Percentiles rank a stretch among this genome's conserved stretches.
These are phyloP conservation scores for Brachyistius frenatus DNA, from an alignment of 2,113 vertebrate genomes.

Conservation along the genomic window DNA sequence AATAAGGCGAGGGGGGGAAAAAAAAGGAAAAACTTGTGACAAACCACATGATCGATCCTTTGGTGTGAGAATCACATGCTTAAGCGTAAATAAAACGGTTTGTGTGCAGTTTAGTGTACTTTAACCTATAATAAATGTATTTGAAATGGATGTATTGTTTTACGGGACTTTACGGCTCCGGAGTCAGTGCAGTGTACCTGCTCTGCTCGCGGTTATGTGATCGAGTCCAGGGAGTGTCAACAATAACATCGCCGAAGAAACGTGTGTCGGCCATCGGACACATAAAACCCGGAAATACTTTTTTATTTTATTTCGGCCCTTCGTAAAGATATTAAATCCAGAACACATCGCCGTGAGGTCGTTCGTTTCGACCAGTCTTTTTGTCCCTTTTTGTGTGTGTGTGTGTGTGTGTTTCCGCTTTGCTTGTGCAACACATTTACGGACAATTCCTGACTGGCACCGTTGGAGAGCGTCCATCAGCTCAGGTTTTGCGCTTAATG, in stretches of 20 bases:
- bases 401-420: not conserved
- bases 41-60: too few species aligned
- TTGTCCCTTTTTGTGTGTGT: not conserved
- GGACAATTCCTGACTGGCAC: constrained; percentile 7
- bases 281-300: rapidly evolving
- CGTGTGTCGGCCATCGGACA: not conserved
- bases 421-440: not conserved
- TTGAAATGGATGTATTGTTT: too few species aligned
- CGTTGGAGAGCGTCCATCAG: not conserved
- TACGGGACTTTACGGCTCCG: too few species aligned
- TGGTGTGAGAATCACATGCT: too few species aligned
- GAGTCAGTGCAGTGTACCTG: too few species aligned
- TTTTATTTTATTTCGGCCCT: too few species aligned
- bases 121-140: too few species aligned
- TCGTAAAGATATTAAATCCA: rapidly evolving
- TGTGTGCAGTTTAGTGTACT: too few species aligned
- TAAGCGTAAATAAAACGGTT: too few species aligned
- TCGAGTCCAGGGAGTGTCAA: constrained; percentile 13
- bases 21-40: too few species aligned
- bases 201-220: not conserved
- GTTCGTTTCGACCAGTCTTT: not conserved
- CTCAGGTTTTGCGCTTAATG: not conserved
- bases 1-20: too few species aligned
- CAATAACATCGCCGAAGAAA: not conserved
- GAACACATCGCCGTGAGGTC: rapidly evolving